phyloP scores from a whole-genome alignment of 2,797 vertebrate species.

The Helicolenus hilgendorfi region DNA sequence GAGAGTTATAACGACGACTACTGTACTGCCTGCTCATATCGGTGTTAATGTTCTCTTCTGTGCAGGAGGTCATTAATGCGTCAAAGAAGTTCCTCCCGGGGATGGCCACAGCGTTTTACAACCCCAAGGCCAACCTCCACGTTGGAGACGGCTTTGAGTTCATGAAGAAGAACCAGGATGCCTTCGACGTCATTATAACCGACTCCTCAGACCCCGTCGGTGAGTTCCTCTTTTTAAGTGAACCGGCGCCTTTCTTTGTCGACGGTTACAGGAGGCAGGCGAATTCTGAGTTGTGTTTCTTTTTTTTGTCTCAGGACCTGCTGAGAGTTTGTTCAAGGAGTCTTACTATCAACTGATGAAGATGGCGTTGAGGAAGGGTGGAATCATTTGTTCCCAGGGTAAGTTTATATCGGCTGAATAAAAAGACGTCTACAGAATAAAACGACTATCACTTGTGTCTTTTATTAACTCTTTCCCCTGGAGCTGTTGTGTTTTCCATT shows the following conservation, averaged over 20 bases:
- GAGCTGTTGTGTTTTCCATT: neutral
- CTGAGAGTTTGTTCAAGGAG: slow-evolving; percentile 98
- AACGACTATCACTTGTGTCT: neutral
- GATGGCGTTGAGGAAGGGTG: slow-evolving; percentile 94
- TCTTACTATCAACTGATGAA: slow-evolving; percentile 99
- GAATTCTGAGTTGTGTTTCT: neutral
- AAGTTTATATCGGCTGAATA: too few species aligned
- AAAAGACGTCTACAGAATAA: neutral
- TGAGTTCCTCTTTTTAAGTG: slow-evolving; percentile 72
- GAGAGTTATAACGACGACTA: neutral
- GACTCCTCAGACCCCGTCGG: slow-evolving; percentile 99
- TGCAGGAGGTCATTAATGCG: slow-evolving; percentile 96
- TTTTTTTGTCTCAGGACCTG: slow-evolving; percentile 90
- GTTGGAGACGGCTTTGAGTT: slow-evolving; percentile 99
- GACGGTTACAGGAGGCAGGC: neutral
- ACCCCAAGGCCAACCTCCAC: slow-evolving; percentile 95
- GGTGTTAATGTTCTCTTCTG: slow-evolving; percentile 4
- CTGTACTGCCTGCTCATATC: neutral
- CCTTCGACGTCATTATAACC: slow-evolving; percentile 98
- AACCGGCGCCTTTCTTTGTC: neutral
- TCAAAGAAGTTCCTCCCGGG: slow-evolving; percentile 97
- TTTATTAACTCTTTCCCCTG: neutral
- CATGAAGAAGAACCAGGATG: slow-evolving; percentile 99
- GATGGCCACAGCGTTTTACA: slow-evolving; percentile 97
- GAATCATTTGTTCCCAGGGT: slow-evolving; percentile 99